phyloP scores from a whole-genome alignment of 2,888 invertebrate genomes.

The Uloborus plumipes region DNA sequence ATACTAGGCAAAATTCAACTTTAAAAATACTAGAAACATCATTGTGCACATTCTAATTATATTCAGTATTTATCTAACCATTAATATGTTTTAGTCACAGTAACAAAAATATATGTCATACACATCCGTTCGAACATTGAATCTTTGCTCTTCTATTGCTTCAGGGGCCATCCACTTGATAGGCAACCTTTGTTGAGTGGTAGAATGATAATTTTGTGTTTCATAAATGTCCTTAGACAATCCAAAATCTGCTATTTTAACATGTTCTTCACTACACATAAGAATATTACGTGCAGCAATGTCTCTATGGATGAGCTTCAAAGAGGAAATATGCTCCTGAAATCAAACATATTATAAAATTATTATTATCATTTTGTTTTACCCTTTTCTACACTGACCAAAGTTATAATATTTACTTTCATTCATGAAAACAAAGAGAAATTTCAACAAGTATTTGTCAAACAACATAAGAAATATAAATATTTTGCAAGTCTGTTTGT shows the following conservation, averaged over 20 bases:
- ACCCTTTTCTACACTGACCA: too few species aligned
- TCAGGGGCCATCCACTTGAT: slow-evolving; percentile 57
- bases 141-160: slow-evolving; percentile 43
- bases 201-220: slow-evolving; percentile 81
- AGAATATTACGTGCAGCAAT: slow-evolving; percentile 89
- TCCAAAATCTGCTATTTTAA: slow-evolving; percentile 97
- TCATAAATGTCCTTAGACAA: slow-evolving; percentile 89
- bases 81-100: background rate
- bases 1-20: background rate
- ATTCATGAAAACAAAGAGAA: background rate
- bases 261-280: slow-evolving; percentile 87
- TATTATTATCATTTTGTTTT: too few species aligned
- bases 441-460: background rate
- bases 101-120: slow-evolving; percentile 6
- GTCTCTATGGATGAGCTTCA: slow-evolving; percentile 72
- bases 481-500: too few species aligned
- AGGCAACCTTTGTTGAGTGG: slow-evolving; percentile 24
- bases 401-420: too few species aligned
- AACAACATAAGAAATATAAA: background rate
- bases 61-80: background rate
- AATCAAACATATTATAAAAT: background rate
- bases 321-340: slow-evolving; percentile 39
- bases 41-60: too few species aligned
- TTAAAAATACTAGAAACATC: background rate
- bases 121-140: slow-evolving; percentile 39